A percentile compares a stretch with the other conserved stretches of the same genome.
These are phyloP conservation scores for Apotomis capreana DNA, from an alignment of 2,888 invertebrate species.

Conservation along the genomic window DNA sequence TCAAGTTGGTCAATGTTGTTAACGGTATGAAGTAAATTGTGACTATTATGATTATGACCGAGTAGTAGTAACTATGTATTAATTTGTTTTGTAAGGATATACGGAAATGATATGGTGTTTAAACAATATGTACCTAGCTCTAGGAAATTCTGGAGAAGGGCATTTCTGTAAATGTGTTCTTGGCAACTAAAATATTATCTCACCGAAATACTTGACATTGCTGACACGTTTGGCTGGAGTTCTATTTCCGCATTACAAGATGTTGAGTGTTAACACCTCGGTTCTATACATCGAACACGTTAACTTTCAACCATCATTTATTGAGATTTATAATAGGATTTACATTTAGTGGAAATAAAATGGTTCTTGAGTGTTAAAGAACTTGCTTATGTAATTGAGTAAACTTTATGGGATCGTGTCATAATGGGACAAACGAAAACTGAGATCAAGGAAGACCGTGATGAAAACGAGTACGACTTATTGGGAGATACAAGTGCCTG, in stretches of 20 bases:
- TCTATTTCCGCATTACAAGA: conserved; percentile 63
- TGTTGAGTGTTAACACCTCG: conserved; percentile 43
- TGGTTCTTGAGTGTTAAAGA: background rate
- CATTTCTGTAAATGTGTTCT: conserved; percentile 55
- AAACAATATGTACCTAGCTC: background rate
- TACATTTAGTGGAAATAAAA: too few relatives aligned
- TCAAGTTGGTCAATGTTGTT: too few relatives aligned
- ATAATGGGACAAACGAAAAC: too few relatives aligned
- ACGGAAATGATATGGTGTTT: too few relatives aligned
- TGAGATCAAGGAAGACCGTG: too few relatives aligned
- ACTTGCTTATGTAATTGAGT: background rate
- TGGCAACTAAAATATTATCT: conserved; percentile 61
- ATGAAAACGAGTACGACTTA: too few relatives aligned
- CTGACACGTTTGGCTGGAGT: conserved; percentile 62
- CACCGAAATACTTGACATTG: conserved; percentile 74
- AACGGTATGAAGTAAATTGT: too few relatives aligned
- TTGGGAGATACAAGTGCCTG: too few relatives aligned
- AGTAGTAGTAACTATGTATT: too few relatives aligned
- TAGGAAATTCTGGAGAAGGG: conserved; percentile 64
- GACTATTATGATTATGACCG: too few relatives aligned
- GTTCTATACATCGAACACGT: conserved; percentile 23
- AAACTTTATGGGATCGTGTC: too few relatives aligned
- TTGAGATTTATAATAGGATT: background rate
- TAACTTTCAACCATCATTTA: conserved; percentile 1
- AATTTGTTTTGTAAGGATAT: too few relatives aligned